A percentile compares a stretch with the other conserved stretches of the same genome.
These are phyloP conservation scores for Trichechus manatus DNA, from an alignment of 2,113 vertebrate species.

Conservation along the genomic window DNA sequence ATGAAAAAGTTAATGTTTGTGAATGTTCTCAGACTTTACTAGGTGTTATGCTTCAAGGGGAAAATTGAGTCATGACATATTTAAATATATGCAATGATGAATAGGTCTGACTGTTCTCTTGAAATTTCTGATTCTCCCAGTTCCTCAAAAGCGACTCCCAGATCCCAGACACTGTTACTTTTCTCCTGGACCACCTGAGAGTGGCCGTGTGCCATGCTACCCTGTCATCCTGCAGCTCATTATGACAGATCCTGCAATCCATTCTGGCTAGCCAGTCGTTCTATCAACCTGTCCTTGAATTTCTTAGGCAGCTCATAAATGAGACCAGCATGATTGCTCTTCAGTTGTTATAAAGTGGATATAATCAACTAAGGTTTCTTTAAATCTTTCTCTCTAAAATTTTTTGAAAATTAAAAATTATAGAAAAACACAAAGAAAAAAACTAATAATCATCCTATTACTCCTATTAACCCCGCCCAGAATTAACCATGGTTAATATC, in stretches of 20 bases:
- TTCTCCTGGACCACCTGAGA: conserved; percentile 58
- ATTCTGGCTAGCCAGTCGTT: neutral
- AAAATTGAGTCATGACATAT: conserved; percentile 66
- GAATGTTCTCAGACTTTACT: conserved; percentile 75
- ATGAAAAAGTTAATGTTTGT: conserved; percentile 71
- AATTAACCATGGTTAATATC: neutral
- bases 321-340: neutral
- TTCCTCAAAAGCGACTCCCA: conserved; percentile 36
- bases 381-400: neutral
- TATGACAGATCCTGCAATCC: neutral
- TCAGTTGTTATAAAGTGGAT: neutral
- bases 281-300: conserved; percentile 44
- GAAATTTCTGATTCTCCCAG: conserved; percentile 60
- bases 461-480: neutral
- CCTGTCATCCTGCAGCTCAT: neutral
- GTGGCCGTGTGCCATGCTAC: neutral
- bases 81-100: conserved; percentile 61
- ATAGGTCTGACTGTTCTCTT: conserved; percentile 69
- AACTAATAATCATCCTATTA: neutral
- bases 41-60: conserved; percentile 74
- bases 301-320: conserved; percentile 47
- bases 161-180: neutral
- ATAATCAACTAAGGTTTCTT: conserved; percentile 15
- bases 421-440: conserved; percentile 52
- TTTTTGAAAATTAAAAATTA: neutral